Conservation (phyloP, 2,113 vertebrate genomes). For the Pygoscelis adeliae region DNA sequence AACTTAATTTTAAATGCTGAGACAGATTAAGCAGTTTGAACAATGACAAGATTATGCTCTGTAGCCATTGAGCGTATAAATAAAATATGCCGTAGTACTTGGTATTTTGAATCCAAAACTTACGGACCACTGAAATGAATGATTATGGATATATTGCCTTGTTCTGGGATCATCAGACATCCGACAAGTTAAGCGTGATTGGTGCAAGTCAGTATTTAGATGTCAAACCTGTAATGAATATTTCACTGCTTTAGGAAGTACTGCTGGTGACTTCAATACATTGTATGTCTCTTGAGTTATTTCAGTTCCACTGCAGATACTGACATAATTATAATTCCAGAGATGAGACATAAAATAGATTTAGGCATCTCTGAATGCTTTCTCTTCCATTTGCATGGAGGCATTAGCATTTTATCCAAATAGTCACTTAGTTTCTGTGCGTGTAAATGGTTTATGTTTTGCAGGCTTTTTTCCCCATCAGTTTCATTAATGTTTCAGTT, state of each 20-base stretch:
- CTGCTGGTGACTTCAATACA: background rate
- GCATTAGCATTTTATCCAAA: background rate
- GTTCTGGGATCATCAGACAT: background rate
- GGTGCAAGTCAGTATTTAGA: background rate
- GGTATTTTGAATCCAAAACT: slow-evolving; percentile 7
- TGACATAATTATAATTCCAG: background rate
- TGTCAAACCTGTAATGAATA: background rate
- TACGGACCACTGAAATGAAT: background rate
- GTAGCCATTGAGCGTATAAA: background rate
- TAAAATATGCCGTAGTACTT: background rate
- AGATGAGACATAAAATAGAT: background rate
- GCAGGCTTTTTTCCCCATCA: background rate
- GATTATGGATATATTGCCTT: background rate
- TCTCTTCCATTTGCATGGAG: background rate
- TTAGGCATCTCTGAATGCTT: background rate
- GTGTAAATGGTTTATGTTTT: background rate
- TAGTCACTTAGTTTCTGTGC: background rate
- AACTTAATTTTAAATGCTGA: slow-evolving; percentile 52
- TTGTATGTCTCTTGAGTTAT: background rate
- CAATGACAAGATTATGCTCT: background rate
- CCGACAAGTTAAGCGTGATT: background rate
- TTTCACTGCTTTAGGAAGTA: background rate
- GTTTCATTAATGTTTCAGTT: background rate
- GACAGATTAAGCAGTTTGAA: slow-evolving; percentile 41
- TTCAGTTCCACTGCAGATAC: background rate